Evolutionary conservation across 1,140 invertebrate genomes (phyloP).

Genomic region (Zeugodacus cucurbitae): DNA sequence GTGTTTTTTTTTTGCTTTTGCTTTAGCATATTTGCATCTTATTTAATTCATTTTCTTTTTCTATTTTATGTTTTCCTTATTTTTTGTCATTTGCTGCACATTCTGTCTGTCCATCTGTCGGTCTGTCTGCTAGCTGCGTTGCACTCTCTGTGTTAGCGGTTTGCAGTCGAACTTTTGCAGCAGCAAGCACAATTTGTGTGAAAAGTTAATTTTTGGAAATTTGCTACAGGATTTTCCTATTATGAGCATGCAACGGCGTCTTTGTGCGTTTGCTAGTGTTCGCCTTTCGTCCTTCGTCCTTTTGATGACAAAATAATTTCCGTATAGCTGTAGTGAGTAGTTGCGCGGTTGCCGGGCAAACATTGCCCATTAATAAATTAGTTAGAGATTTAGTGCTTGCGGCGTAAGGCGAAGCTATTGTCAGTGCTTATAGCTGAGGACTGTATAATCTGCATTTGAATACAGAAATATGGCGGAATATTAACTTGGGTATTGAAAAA

Average conservation of each 20-base stretch:
- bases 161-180: not conserved
- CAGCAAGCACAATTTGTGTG: constrained; percentile 6
- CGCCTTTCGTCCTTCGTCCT: not conserved
- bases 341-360: not conserved
- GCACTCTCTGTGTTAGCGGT: not conserved
- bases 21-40: not conserved
- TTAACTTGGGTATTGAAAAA: too few relatives aligned
- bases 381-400: not conserved
- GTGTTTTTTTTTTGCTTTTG: not conserved
- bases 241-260: not conserved
- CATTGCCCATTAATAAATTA: not conserved
- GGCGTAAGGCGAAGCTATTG: not conserved
- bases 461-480: too few relatives aligned
- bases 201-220: constrained; percentile 15
- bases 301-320: constrained; percentile 1
- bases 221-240: not conserved
- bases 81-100: not conserved
- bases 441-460: too few relatives aligned
- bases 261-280: not conserved
- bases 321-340: not conserved
- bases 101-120: not conserved
- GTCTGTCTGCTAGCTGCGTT: too few relatives aligned
- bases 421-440: too few relatives aligned
- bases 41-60: not conserved
- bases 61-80: too few relatives aligned